Conservation (phyloP, 2,113 vertebrate species). For the Leptodactylus fuscus region DNA sequence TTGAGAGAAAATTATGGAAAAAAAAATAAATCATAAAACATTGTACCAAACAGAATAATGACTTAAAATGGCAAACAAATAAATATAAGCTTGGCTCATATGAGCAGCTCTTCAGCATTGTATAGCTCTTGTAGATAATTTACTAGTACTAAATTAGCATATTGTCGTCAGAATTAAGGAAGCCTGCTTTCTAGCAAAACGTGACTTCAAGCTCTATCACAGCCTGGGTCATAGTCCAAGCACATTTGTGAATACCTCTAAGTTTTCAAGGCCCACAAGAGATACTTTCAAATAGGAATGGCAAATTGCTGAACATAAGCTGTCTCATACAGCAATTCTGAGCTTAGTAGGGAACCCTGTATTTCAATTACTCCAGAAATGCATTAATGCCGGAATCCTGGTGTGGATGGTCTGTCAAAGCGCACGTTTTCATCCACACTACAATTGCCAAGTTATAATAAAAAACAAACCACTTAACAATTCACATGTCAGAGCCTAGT, state of each 20-base stretch:
- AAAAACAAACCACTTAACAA: conserved; percentile 55
- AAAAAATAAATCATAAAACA: no score
- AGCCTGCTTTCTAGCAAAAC: neutral
- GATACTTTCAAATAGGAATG: conserved; percentile 13
- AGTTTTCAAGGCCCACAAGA: neutral
- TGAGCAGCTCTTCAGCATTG: neutral
- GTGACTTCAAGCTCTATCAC: conserved; percentile 12
- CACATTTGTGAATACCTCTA: conserved; percentile 34
- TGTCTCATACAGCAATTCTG: neutral
- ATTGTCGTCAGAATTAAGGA: neutral
- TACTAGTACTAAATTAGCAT: neutral
- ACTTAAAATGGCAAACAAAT: no score
- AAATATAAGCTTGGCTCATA: neutral
- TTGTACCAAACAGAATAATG: no score
- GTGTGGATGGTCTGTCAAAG: conserved; percentile 49
- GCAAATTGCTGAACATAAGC: conserved; percentile 39
- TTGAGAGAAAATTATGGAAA: no score
- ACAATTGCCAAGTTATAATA: conserved; percentile 55
- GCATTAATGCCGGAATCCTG: conserved; percentile 62
- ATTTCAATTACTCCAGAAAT: conserved; percentile 48
- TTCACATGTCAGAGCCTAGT: conserved; percentile 57
- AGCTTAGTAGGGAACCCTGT: conserved; percentile 15
- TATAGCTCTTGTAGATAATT: neutral
- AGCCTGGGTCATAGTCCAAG: conserved; percentile 3
- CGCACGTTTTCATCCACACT: conserved; percentile 58